Conservation (phyloP, 2,888 invertebrate genomes). For the Adela reaumurella region DNA sequence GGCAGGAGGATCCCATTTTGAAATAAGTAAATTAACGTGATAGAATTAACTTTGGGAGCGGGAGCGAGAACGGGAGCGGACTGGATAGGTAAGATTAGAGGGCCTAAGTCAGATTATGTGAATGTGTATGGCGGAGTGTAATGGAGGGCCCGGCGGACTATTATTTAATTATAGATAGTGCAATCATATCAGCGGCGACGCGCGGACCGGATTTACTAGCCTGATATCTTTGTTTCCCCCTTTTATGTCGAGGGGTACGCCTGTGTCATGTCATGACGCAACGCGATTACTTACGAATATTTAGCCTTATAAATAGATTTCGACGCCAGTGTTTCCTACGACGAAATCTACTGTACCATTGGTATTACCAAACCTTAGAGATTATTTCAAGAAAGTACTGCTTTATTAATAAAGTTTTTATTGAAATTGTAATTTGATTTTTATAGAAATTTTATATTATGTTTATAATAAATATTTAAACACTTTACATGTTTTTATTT, state of each 20-base stretch:
- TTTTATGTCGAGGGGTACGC: neutral
- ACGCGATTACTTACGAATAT: no score
- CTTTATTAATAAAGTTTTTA: no score
- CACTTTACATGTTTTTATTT: no score
- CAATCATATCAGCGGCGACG: slow-evolving; percentile 11
- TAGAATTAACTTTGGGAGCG: slow-evolving; percentile 35
- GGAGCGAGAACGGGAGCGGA: no score
- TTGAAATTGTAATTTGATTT: no score
- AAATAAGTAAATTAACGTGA: slow-evolving; percentile 49
- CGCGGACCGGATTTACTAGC: neutral
- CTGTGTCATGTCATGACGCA: neutral
- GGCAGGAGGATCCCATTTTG: slow-evolving; percentile 35
- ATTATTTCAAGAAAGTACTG: no score
- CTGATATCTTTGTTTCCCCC: neutral
- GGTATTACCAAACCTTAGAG: no score
- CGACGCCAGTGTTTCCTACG: no score
- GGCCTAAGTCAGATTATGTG: slow-evolving; percentile 49
- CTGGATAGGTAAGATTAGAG: slow-evolving; percentile 33
- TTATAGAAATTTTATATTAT: no score
- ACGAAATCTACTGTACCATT: no score
- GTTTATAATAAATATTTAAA: no score
- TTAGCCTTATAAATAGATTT: no score
- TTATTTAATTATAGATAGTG: slow-evolving; percentile 50
- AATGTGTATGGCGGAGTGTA: slow-evolving; percentile 47
- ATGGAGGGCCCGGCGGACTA: slow-evolving; percentile 32